Percentiles rank a stretch among this genome's conserved stretches.
Conservation (phyloP, 2,888 invertebrate genomes). For the Watsonalla binaria region DNA sequence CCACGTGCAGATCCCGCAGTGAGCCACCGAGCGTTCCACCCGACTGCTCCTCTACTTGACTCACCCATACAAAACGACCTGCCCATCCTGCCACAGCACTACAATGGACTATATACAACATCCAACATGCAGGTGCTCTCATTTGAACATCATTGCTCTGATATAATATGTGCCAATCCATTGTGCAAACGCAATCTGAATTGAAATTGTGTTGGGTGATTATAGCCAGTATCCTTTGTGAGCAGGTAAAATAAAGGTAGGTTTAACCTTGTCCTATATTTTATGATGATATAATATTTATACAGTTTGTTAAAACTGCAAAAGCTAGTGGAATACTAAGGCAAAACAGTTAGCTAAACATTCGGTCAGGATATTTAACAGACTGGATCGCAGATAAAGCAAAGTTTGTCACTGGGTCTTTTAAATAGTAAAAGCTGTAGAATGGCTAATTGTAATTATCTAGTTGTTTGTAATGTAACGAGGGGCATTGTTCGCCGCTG, state of each 20-base stretch:
- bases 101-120: slow-evolving; percentile 63
- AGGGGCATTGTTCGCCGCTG: slow-evolving; percentile 63
- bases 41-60: slow-evolving; percentile 73
- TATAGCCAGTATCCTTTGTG: neutral
- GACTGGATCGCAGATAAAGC: slow-evolving; percentile 1
- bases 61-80: slow-evolving; percentile 41
- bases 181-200: neutral
- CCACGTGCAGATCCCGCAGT: slow-evolving; percentile 66
- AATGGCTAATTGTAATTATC: slow-evolving; percentile 52
- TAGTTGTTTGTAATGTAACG: slow-evolving; percentile 29
- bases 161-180: neutral
- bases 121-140: slow-evolving; percentile 22
- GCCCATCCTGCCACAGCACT: slow-evolving; percentile 53
- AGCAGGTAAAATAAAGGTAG: neutral
- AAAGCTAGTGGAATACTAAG: too few relatives aligned
- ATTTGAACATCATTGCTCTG: neutral
- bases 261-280: neutral
- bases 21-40: slow-evolving; percentile 62
- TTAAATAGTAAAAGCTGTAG: slow-evolving; percentile 20
- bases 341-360: neutral
- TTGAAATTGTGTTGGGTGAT: neutral
- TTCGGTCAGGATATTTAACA: neutral
- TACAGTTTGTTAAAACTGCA: neutral
- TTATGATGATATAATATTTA: neutral
- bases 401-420: slow-evolving; percentile 9